A percentile compares a stretch with the other conserved stretches of the same genome.
Evolutionary conservation across 2,888 invertebrate genomes (phyloP).

Genomic region (Timandra comae): DNA sequence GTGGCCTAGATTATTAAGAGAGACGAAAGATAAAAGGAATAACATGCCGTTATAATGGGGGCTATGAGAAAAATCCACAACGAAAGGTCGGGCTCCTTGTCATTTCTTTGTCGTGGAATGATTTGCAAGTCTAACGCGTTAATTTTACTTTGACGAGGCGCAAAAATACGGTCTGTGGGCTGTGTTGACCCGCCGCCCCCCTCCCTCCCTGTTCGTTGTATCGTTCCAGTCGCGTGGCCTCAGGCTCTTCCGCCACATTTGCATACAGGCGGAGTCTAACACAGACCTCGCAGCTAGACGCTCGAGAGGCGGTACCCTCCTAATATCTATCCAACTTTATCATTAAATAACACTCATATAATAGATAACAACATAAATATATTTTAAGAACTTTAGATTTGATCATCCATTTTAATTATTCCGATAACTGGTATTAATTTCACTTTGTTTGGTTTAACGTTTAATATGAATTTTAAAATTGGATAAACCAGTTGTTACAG

Average conservation of each 20-base stretch:
- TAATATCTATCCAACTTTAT: constrained; percentile 8
- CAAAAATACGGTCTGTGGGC: constrained; percentile 59
- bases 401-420: too few species aligned
- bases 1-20: constrained; percentile 40
- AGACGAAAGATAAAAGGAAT: constrained; percentile 31
- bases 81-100: constrained; percentile 50
- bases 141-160: constrained; percentile 73
- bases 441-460: too few species aligned
- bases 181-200: constrained; percentile 44
- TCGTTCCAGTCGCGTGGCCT: constrained; percentile 28
- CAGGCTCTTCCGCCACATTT: constrained; percentile 58
- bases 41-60: constrained; percentile 52
- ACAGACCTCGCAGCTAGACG: constrained; percentile 48
- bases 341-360: too few species aligned
- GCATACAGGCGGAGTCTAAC: constrained; percentile 67
- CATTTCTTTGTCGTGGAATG: constrained; percentile 66
- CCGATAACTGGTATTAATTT: too few species aligned
- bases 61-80: constrained; percentile 68
- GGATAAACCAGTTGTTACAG: too few species aligned
- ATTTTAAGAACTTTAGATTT: too few species aligned
- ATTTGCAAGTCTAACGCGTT: constrained; percentile 74
- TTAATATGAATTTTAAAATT: too few species aligned
- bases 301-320: constrained; percentile 45
- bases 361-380: too few species aligned
- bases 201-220: constrained; percentile 13